These are phyloP conservation scores for Xestia sexstrigata DNA, from an alignment of 2,888 invertebrate genomes.

Conservation along the genomic window DNA sequence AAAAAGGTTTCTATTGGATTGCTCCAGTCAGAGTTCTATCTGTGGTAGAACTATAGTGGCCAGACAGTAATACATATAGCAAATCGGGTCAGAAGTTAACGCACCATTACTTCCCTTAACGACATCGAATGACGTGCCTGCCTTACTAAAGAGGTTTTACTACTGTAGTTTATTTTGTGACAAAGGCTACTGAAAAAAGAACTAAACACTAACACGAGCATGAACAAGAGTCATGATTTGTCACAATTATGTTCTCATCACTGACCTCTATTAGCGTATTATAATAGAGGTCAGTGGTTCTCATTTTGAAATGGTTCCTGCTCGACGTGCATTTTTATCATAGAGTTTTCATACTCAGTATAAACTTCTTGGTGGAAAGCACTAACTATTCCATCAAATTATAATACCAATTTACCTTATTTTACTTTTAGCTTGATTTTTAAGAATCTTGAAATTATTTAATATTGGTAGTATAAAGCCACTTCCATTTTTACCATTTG, in stretches of 20 bases:
- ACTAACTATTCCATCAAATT: not conserved
- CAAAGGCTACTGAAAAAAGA: constrained; percentile 12
- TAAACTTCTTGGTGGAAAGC: not conserved
- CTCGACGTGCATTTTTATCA: not conserved
- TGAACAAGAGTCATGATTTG: not conserved
- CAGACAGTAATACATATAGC: constrained; percentile 46
- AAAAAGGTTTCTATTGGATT: not conserved
- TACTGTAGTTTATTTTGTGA: constrained; percentile 46
- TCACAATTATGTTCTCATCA: too few species aligned
- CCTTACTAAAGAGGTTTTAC: constrained; percentile 39
- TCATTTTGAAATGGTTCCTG: constrained; percentile 21
- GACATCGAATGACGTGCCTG: constrained; percentile 43
- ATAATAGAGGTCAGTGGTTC: too few species aligned
- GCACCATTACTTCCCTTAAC: constrained; percentile 51
- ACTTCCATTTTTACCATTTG: not conserved
- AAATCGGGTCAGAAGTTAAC: constrained; percentile 57
- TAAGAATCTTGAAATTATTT: not conserved
- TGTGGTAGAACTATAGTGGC: constrained; percentile 16
- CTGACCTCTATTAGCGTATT: too few species aligned
- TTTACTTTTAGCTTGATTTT: not conserved
- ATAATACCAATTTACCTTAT: not conserved
- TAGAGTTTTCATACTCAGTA: not conserved
- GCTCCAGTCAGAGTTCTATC: not conserved
- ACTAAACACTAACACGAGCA: not conserved
- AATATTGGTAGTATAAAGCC: too few species aligned